A percentile compares a stretch with the other conserved stretches of the same genome.
These are phyloP conservation scores for Cheilosia vulpina DNA, from an alignment of 2,888 invertebrate species.

Conservation along the genomic window DNA sequence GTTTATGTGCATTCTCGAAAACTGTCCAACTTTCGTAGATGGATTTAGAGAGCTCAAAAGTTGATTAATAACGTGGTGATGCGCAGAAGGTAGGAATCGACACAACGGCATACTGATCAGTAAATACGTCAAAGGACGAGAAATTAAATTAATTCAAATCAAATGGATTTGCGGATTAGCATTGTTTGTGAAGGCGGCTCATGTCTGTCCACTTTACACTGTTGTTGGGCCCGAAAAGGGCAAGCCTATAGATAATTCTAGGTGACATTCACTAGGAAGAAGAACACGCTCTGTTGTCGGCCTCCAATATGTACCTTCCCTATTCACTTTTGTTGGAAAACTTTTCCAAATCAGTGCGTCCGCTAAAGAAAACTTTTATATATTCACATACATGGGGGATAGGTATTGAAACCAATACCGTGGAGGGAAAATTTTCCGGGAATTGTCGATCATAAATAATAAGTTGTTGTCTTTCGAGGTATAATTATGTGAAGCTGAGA, in stretches of 20 bases:
- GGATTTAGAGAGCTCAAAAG: conserved; percentile 43
- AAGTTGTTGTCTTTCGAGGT: too few species aligned
- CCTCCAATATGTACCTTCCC: neutral
- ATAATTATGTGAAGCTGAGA: too few species aligned
- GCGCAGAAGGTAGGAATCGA: neutral
- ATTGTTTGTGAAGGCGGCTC: conserved; percentile 10
- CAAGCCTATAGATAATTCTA: conserved; percentile 19
- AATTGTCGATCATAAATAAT: too few species aligned
- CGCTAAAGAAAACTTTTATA: conserved; percentile 8
- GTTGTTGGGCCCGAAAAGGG: neutral
- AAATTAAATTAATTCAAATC: conserved; percentile 54
- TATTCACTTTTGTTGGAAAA: conserved; percentile 12
- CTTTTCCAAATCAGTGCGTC: conserved; percentile 25
- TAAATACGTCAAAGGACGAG: conserved; percentile 40
- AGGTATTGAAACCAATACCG: neutral
- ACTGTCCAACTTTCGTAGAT: conserved; percentile 26
- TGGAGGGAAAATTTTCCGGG: too few species aligned
- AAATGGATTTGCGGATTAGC: conserved; percentile 53
- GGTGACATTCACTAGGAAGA: conserved; percentile 23
- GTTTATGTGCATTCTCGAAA: too few species aligned
- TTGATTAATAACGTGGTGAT: conserved; percentile 35
- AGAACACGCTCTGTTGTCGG: conserved; percentile 21
- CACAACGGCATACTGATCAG: conserved; percentile 20
- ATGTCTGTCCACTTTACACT: neutral
- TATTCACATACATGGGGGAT: neutral